Conservation (phyloP, 2,797 vertebrate genomes). For the Zalophus californianus region DNA sequence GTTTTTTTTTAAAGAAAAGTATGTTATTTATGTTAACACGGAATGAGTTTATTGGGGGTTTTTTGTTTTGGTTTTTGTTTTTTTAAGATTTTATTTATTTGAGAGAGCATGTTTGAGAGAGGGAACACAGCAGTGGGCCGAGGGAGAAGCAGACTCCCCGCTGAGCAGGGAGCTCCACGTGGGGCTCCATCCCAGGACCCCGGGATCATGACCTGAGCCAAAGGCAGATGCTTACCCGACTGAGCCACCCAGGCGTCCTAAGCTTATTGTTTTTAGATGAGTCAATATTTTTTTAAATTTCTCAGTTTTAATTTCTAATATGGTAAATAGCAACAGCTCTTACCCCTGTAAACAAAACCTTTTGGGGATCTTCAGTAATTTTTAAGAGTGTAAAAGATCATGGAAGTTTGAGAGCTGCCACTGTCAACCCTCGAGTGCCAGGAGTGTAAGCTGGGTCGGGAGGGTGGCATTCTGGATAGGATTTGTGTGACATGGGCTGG, state of each 20-base stretch:
- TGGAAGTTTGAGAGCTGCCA: not conserved
- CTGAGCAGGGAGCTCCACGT: too few relatives aligned
- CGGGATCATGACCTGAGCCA: too few relatives aligned
- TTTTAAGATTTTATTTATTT: too few relatives aligned
- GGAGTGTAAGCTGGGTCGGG: not conserved
- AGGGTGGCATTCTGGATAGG: not conserved
- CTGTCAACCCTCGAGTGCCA: not conserved
- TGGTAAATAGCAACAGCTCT: not conserved
- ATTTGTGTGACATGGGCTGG: not conserved
- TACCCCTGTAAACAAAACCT: not conserved
- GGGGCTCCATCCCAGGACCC: too few relatives aligned
- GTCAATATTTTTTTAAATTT: not conserved
- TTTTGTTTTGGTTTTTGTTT: too few relatives aligned
- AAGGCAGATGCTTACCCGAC: too few relatives aligned
- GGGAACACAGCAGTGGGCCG: too few relatives aligned
- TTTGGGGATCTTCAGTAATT: not conserved
- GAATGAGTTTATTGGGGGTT: not conserved
- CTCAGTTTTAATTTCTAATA: not conserved
- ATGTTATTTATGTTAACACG: not conserved
- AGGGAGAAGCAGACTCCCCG: too few relatives aligned
- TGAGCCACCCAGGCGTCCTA: too few relatives aligned
- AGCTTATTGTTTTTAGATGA: slow-evolving; percentile 41
- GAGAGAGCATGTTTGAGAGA: too few relatives aligned
- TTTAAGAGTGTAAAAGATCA: not conserved
- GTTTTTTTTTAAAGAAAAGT: not conserved